phyloP scores from a whole-genome alignment of 2,113 vertebrate species.

The Rhagologus leucostigma region DNA sequence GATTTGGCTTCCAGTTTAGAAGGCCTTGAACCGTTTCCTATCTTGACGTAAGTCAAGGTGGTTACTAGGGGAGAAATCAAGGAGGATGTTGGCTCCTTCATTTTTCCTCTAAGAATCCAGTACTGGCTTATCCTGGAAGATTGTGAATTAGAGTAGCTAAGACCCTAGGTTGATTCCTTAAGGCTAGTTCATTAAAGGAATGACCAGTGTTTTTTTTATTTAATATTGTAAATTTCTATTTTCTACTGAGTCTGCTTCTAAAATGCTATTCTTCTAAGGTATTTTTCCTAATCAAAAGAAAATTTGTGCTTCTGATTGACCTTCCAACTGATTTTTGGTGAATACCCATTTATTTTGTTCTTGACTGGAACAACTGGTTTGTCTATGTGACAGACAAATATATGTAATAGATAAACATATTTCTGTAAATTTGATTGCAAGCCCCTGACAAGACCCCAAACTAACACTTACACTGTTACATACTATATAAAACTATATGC shows the following conservation, averaged over 20 bases:
- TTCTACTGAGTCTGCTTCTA: background rate
- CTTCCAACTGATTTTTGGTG: background rate
- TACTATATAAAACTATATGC: background rate
- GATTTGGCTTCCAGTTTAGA: background rate
- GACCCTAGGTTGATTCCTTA: background rate
- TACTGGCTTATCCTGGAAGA: background rate
- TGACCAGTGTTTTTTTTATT: background rate
- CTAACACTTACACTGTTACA: background rate
- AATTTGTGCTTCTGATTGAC: background rate
- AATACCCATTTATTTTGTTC: background rate
- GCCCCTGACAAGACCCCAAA: background rate
- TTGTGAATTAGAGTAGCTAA: background rate
- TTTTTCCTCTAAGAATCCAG: background rate
- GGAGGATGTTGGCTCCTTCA: background rate
- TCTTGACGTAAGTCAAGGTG: background rate
- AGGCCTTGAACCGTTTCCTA: background rate
- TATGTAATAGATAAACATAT: background rate
- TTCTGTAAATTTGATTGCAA: background rate
- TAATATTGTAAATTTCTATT: background rate
- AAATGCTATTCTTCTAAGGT: background rate
- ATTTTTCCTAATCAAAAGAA: background rate
- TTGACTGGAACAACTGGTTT: background rate
- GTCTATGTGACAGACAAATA: background rate
- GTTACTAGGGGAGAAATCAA: background rate
- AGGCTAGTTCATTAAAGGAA: background rate